Evolutionary conservation across 2,797 vertebrate genomes (phyloP), one percentile per base, ranked within the genome.

Genomic region (Acrossocheilus wenchowensis): DNA sequence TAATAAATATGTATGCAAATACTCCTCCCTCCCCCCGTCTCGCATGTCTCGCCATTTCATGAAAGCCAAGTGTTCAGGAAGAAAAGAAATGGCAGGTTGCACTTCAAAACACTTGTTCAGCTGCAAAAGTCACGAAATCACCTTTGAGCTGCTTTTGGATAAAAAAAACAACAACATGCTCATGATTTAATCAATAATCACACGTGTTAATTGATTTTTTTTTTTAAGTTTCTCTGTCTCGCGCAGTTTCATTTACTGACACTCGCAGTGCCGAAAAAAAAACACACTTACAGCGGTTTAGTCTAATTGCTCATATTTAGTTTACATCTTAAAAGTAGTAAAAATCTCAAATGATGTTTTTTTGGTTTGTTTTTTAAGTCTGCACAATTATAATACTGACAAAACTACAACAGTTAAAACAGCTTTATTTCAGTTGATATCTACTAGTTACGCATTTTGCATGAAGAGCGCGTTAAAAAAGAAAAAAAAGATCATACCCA

Each of bases 31-130:
- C 68, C 36, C 23, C 17, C 64, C 23, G 71, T 66, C 73, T 73
- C 41, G 41, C 62, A 54, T 78, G 41, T 41, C 41, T 81, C 89
- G 88, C 89, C 88, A 90, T 89, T 90, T 87, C 88, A 86, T 48
- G 89, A 80, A 83, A 77, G 12, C 39, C 82, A 66, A 52, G 64
- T 36, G 60, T 54, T 72, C 66, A 43, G 48, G 77, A 43, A 69
- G 50, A 64, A n/a, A 64, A 78, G 82, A 90, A 89, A 81, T 86
- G 48, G 79, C 71, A 84, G 78, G 14, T 39, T 43, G 19, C 72
- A 45, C 62, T 15, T 2, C 23, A 48, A 57, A 41, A 52, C 72
- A 17, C 78, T 30, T 41, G 48, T 36, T 83, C 36, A 60, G 50
- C 17, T 52, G 26, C 68, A 54, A 60, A 73, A 83, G 36, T 43